Percentiles rank a stretch among this genome's conserved stretches.
Conservation (phyloP, 2,797 vertebrate genomes). For the Echiichthys vipera region DNA sequence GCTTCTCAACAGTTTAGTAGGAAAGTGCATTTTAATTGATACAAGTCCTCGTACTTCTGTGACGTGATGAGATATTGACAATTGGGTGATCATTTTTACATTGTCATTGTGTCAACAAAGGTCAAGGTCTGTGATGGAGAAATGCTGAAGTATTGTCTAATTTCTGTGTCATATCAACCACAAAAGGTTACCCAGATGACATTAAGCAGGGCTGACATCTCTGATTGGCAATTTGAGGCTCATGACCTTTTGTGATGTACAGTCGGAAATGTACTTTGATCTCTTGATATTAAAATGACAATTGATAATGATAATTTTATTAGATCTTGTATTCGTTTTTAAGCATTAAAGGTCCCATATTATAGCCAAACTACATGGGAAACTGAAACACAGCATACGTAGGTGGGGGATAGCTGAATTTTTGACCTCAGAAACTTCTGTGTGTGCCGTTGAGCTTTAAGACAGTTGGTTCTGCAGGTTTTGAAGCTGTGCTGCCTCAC, state of each 20-base stretch:
- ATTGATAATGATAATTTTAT: constrained; percentile 29
- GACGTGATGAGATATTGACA: constrained; percentile 63
- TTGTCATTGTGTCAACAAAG: constrained; percentile 80
- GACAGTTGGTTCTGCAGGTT: too few relatives aligned
- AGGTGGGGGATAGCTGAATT: too few relatives aligned
- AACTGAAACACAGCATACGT: too few relatives aligned
- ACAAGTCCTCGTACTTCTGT: constrained; percentile 6
- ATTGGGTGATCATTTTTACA: constrained; percentile 49
- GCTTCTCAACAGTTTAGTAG: neutral
- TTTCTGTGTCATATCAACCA: constrained; percentile 73
- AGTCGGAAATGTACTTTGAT: constrained; percentile 38
- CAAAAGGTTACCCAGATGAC: constrained; percentile 87
- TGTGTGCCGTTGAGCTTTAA: too few relatives aligned
- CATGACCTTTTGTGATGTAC: constrained; percentile 80
- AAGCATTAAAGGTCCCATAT: constrained; percentile 25
- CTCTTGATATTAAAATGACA: constrained; percentile 32
- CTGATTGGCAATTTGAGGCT: constrained; percentile 81
- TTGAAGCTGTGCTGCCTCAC: too few relatives aligned
- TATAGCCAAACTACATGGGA: too few relatives aligned
- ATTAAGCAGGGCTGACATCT: constrained; percentile 80
- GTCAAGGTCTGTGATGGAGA: constrained; percentile 77
- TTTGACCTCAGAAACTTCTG: too few relatives aligned
- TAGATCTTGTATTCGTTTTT: constrained; percentile 4
- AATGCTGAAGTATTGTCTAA: constrained; percentile 65
- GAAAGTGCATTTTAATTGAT: constrained; percentile 31